These are phyloP conservation scores for Vespertilio murinus DNA, from an alignment of 2,797 vertebrate species.

Conservation along the genomic window DNA sequence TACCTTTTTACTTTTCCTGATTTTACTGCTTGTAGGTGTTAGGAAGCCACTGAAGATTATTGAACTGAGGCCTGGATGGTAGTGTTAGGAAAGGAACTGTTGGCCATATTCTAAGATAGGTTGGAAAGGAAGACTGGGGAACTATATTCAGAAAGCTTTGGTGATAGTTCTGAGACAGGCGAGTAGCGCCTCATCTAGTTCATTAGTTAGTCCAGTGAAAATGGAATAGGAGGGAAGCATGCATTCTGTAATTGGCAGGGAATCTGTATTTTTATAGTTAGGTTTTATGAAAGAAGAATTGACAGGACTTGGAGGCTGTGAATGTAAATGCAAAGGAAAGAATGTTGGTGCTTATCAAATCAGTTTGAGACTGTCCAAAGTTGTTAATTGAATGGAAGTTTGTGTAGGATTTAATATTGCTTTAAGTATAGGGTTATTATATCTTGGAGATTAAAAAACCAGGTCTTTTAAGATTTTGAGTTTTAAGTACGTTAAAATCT, in stretches of 20 bases:
- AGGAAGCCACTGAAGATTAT: neutral
- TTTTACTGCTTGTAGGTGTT: neutral
- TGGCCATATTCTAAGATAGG: neutral
- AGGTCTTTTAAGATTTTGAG: constrained; percentile 36
- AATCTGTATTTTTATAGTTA: constrained; percentile 26
- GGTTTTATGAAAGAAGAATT: neutral
- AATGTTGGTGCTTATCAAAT: constrained; percentile 23
- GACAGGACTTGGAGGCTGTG: neutral
- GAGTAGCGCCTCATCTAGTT: neutral
- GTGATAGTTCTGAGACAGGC: neutral
- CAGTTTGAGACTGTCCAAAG: constrained; percentile 4
- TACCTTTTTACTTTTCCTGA: neutral
- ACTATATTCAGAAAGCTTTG: constrained; percentile 40
- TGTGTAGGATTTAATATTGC: neutral
- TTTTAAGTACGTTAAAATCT: neutral
- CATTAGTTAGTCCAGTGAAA: neutral
- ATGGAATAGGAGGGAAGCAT: neutral
- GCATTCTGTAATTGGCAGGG: neutral
- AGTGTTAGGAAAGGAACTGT: constrained; percentile 12
- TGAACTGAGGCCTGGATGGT: neutral
- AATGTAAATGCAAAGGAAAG: constrained; percentile 13
- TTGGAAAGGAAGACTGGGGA: neutral
- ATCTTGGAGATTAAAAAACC: neutral
- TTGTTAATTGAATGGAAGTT: neutral
- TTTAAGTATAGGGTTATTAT: neutral